These are phyloP conservation scores for Spheniscus humboldti DNA, from an alignment of 2,797 vertebrate species.

Conservation along the genomic window DNA sequence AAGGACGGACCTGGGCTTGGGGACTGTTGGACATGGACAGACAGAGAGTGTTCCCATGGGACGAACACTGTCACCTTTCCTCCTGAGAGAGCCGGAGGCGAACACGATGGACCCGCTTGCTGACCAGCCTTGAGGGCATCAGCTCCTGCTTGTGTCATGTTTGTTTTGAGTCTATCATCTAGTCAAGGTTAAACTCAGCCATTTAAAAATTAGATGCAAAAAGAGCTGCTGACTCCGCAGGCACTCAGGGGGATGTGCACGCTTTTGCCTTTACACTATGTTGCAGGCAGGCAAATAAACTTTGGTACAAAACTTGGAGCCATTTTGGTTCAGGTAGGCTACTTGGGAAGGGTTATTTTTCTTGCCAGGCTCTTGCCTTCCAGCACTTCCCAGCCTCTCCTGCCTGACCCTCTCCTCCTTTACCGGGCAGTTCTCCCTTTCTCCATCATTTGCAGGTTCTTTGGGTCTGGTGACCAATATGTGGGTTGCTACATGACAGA, in stretches of 20 bases:
- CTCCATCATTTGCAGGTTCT: background rate
- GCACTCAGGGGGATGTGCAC: no score
- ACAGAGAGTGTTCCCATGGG: background rate
- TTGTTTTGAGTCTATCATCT: background rate
- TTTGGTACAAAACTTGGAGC: background rate
- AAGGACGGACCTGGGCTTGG: fast-evolving
- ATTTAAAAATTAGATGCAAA: background rate
- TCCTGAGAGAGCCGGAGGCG: background rate
- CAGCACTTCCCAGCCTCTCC: background rate
- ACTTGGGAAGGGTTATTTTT: background rate
- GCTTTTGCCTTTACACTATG: background rate
- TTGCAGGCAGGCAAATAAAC: background rate
- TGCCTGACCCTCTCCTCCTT: no score
- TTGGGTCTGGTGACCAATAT: background rate
- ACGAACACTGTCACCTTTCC: background rate
- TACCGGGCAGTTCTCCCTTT: background rate
- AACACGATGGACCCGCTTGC: background rate
- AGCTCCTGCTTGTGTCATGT: background rate
- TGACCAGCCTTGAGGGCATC: background rate
- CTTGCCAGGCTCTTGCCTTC: background rate
- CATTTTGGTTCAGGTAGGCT: background rate
- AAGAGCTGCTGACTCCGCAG: background rate
- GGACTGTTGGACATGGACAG: background rate
- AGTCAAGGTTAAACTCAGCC: no score
- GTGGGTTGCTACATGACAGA: background rate